phyloP scores from a whole-genome alignment of 2,888 invertebrate genomes.

The Xanthorhoe spadicearia region DNA sequence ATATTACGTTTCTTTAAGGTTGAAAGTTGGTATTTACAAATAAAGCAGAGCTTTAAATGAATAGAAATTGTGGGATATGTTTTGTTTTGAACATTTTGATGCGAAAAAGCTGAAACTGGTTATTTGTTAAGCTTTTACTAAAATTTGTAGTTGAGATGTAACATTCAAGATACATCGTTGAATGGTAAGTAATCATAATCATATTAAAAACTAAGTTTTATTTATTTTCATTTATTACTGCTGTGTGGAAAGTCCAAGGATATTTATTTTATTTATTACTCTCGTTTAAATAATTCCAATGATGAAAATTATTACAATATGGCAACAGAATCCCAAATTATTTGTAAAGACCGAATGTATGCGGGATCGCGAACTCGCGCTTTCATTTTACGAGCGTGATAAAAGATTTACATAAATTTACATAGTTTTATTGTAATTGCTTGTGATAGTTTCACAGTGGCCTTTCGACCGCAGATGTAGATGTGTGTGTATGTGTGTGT shows the following conservation, averaged over 20 bases:
- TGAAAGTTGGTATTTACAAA: not conserved
- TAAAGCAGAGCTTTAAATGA: slow-evolving; percentile 18
- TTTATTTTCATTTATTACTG: too few relatives aligned
- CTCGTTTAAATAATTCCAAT: too few relatives aligned
- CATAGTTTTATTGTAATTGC: slow-evolving; percentile 29
- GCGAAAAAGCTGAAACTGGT: not conserved
- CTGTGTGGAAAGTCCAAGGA: too few relatives aligned
- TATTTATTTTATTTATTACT: too few relatives aligned
- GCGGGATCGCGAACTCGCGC: slow-evolving; percentile 16
- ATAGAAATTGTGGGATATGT: slow-evolving; percentile 18
- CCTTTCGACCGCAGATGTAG: slow-evolving; percentile 3
- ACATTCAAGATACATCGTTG: too few relatives aligned
- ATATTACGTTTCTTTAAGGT: not conserved
- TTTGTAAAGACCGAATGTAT: slow-evolving; percentile 9
- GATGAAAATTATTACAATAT: too few relatives aligned
- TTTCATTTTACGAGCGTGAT: slow-evolving; percentile 24
- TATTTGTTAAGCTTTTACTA: not conserved
- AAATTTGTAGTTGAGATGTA: not conserved
- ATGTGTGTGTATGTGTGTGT: too few relatives aligned
- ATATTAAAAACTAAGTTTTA: not conserved
- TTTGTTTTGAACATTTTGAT: slow-evolving; percentile 8
- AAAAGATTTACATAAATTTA: slow-evolving; percentile 34
- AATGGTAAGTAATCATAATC: not conserved
- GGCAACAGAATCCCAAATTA: slow-evolving; percentile 2
- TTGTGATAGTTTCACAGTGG: slow-evolving; percentile 18